Evolutionary conservation across 2,797 vertebrate genomes (phyloP).

Genomic region (Bovichtus diacanthus): DNA sequence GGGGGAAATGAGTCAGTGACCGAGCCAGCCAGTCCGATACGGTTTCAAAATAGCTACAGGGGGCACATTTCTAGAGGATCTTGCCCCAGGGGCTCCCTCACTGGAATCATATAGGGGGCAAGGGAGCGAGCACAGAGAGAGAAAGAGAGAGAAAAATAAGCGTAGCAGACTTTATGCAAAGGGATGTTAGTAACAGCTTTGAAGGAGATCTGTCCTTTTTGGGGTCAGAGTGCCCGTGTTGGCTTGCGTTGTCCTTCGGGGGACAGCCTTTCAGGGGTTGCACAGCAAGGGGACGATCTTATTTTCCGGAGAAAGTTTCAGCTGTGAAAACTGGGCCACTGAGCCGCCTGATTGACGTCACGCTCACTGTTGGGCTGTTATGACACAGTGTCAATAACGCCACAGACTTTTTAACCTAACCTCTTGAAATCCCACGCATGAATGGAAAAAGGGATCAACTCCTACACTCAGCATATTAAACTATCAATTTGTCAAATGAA

Average conservation of each 20-base stretch:
- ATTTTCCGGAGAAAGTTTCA: constrained; percentile 43
- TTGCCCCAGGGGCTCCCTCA: constrained; percentile 22
- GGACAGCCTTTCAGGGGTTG: constrained; percentile 12
- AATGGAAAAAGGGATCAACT: neutral
- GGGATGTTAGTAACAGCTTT: constrained; percentile 39
- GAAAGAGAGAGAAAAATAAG: constrained; percentile 26
- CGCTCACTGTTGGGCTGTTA: neutral
- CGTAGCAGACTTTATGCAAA: constrained; percentile 27
- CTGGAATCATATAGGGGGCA: constrained; percentile 25
- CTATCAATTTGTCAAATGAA: neutral
- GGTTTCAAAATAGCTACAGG: constrained; percentile 59
- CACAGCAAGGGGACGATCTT: constrained; percentile 19
- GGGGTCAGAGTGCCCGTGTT: constrained; percentile 41
- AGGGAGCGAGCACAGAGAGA: constrained; percentile 11
- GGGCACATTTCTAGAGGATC: constrained; percentile 55
- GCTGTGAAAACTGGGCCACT: constrained; percentile 44
- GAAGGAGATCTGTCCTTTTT: constrained; percentile 47
- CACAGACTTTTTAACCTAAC: neutral
- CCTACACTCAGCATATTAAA: neutral
- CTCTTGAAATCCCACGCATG: neutral
- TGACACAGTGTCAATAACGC: constrained; percentile 7
- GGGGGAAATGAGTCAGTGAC: constrained; percentile 54
- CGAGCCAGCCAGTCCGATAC: constrained; percentile 48
- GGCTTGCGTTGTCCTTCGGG: constrained; percentile 16
- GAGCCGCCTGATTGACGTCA: constrained; percentile 17